These are phyloP conservation scores for Pseudomyrmex gracilis DNA, from an alignment of 1,140 invertebrate species.

Conservation along the genomic window DNA sequence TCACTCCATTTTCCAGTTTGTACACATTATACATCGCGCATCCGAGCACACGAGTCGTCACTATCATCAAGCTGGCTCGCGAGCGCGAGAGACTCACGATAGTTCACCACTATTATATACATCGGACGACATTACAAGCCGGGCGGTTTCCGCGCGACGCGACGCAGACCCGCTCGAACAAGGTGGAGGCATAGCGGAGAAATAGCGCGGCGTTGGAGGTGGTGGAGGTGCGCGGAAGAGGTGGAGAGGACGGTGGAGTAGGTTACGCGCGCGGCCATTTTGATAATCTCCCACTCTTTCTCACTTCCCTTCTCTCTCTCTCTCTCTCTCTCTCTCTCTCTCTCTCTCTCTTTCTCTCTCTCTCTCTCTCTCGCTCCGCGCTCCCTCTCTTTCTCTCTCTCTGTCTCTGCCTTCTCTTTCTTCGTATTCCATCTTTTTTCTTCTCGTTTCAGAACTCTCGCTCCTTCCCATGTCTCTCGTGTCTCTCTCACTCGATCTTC, in stretches of 20 bases:
- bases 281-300: slow-evolving; percentile 83
- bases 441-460: background rate
- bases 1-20: background rate
- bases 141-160: slow-evolving; percentile 78
- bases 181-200: slow-evolving; percentile 71
- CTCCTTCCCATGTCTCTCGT: background rate
- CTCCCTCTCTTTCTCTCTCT: slow-evolving; percentile 51
- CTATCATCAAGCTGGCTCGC: slow-evolving; percentile 21
- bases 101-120: slow-evolving; percentile 66
- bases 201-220: slow-evolving; percentile 61
- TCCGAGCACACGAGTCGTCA: slow-evolving; percentile 46
- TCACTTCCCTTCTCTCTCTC: slow-evolving; percentile 58
- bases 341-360: slow-evolving; percentile 72
- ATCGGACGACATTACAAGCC: slow-evolving; percentile 63
- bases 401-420: slow-evolving; percentile 58
- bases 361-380: slow-evolving; percentile 73
- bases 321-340: slow-evolving; percentile 49
- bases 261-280: slow-evolving; percentile 82
- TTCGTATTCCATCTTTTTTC: slow-evolving; percentile 34
- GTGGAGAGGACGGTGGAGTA: slow-evolving; percentile 64
- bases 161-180: slow-evolving; percentile 76
- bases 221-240: slow-evolving; percentile 9
- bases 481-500: slow-evolving; percentile 7
- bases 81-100: slow-evolving; percentile 56
- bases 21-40: slow-evolving; percentile 46